Evolutionary conservation across 2,113 vertebrate genomes (phyloP).

Genomic region (Cebus imitator): DNA sequence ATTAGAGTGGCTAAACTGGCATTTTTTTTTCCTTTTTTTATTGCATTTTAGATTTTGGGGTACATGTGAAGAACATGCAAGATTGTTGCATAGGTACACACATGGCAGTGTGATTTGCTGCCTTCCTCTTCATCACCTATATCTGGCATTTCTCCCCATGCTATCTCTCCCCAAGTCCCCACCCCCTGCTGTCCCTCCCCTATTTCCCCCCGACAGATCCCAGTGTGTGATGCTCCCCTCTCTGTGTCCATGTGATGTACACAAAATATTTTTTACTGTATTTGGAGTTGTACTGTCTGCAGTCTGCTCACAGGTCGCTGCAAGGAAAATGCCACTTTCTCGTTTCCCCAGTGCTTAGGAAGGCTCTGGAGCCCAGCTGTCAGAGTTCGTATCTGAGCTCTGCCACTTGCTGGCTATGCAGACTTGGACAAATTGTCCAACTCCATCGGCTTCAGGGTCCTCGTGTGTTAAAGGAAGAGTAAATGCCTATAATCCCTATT

Average conservation of each 20-base stretch:
- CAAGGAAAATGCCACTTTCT: slow-evolving; percentile 14
- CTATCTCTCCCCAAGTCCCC: no score
- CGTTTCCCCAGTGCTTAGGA: not conserved
- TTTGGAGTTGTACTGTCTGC: not conserved
- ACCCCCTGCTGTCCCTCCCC: no score
- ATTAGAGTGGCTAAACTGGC: no score
- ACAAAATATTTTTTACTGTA: not conserved
- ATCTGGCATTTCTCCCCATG: no score
- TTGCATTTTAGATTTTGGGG: no score
- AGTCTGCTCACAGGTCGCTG: not conserved
- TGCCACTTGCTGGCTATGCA: not conserved
- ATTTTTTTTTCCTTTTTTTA: no score
- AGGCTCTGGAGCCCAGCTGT: not conserved
- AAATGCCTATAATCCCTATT: not conserved
- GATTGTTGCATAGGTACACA: no score
- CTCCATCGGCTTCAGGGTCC: not conserved
- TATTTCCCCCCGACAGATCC: no score
- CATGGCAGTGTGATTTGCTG: no score
- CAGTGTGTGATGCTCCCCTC: no score
- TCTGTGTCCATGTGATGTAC: not conserved
- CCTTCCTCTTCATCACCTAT: no score
- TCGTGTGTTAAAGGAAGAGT: not conserved
- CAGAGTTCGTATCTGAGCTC: not conserved
- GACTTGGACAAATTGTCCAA: not conserved
- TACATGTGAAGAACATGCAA: no score